A percentile compares a stretch with the other conserved stretches of the same genome.
phyloP scores from a whole-genome alignment of 2,113 vertebrate genomes.

The Gallinago undulata region DNA sequence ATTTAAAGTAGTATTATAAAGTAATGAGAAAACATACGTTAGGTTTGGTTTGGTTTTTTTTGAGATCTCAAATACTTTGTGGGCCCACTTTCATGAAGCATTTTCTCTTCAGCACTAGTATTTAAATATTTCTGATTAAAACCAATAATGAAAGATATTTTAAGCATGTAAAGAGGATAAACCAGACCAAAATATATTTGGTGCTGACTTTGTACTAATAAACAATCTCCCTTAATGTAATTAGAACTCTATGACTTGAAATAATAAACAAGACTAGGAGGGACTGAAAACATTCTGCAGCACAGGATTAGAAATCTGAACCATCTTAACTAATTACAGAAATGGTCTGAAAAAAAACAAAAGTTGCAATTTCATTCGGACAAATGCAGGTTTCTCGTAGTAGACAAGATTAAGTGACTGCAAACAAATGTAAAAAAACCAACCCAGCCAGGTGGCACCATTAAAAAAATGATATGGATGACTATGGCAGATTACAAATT shows the following conservation, averaged over 20 bases:
- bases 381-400: not conserved
- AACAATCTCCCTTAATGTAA: not conserved
- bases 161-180: not conserved
- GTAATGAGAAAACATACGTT: not conserved
- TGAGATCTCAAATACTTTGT: not conserved
- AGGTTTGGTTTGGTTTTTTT: not conserved
- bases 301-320: not conserved
- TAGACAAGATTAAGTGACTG: not conserved
- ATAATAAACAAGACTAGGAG: not conserved
- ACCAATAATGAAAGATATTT: not conserved
- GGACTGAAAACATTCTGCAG: not conserved
- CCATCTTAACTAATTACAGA: not conserved
- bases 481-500: not conserved
- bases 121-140: not conserved
- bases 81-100: not conserved
- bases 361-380: not conserved
- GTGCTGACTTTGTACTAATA: not conserved
- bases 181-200: not conserved
- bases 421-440: not conserved
- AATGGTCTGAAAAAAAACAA: not conserved
- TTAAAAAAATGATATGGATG: not conserved
- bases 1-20: not conserved
- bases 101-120: not conserved
- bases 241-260: not conserved
- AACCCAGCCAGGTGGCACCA: not conserved